Evolutionary conservation across 1,140 invertebrate species (phyloP), one percentile per base, ranked within the genome.

Genomic region (Odontomachus brunneus): DNA sequence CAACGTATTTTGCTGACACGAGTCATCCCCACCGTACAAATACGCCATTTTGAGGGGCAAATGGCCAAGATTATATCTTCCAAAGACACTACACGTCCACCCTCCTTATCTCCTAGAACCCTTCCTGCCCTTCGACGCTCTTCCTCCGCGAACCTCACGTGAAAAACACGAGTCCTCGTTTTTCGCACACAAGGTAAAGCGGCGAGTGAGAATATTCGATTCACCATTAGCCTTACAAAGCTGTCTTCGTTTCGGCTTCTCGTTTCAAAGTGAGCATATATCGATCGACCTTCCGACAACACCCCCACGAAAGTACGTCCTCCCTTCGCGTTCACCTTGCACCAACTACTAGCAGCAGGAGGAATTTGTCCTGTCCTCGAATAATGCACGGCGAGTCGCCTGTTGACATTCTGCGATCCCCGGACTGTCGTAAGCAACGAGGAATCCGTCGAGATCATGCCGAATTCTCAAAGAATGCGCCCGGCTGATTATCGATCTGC

Each of bases 201-300:
- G n/a, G n/a, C n/a, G n/a, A n/a, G n/a, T n/a, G n/a, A n/a, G n/a
- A n/a, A n/a, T n/a, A 33, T 78, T 59, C 38, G 73, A 78, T 76
- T 76, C 19, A 15, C 29, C 44, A 67, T 78, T 78, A 66, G 33
- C 73, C 44, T 65, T 55, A 66, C 49, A 53, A 80, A 80, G 60
- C 51, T 51, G 44, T 11, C 53, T 33, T 11, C 72, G 59, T 75
- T 75, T 75, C n/a, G 74, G 53, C 29, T 60, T 38, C 51, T 48
- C 29, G 63, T 74, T 84, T 84, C 74, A 26, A 82, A 66, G 44
- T 59, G 55, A 17, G 44, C 48, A 49, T 66, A 65, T 60, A 86
- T 87, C 73, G 84, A 87, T 84, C 67, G 85, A 84, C 67, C 73
- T 83, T 74, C 53, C 82, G 5, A 19, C 81, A 53, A 38, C 63